These are phyloP conservation scores for Echinarachnius parma DNA, from an alignment of 53 echinoderm and acorn worm species.

Conservation along the genomic window DNA sequence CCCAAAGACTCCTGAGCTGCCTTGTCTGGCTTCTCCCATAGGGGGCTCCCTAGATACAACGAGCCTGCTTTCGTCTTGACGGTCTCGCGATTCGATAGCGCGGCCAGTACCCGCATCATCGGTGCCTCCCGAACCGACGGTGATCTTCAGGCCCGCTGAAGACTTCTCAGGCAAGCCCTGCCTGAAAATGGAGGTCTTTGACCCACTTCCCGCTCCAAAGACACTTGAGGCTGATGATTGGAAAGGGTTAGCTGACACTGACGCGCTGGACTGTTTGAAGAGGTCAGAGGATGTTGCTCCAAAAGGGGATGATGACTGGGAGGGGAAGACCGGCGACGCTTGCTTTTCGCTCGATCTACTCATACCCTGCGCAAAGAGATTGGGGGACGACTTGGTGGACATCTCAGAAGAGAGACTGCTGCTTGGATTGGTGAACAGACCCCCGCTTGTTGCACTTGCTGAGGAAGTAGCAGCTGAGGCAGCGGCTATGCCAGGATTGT, in stretches of 20 bases:
- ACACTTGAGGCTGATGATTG: slow-evolving; percentile 3
- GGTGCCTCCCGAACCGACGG: slow-evolving; percentile 4
- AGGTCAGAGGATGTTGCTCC: slow-evolving; percentile 4
- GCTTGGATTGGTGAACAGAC: slow-evolving; percentile 26
- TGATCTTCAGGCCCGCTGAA: not conserved
- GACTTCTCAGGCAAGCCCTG: not conserved
- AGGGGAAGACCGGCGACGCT: not conserved
- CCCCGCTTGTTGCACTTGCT: not conserved
- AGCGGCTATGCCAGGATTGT: slow-evolving; percentile 7
- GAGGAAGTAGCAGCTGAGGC: not conserved
- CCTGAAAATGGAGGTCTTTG: not conserved
- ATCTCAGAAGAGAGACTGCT: slow-evolving; percentile 1
- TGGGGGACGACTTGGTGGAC: too few species aligned
- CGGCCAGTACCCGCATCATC: slow-evolving; percentile 25
- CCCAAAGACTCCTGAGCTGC: too few species aligned
- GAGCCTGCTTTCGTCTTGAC: not conserved
- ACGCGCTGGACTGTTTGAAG: slow-evolving; percentile 17
- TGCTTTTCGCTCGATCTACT: not conserved
- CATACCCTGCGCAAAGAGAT: not conserved
- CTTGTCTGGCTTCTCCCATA: too few species aligned
- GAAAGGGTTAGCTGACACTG: not conserved
- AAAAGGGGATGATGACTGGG: slow-evolving; percentile 1
- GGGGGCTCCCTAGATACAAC: slow-evolving; percentile 15
- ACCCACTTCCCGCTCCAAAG: slow-evolving; percentile 1
- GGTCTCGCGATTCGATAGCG: not conserved